Evolutionary conservation across 2,797 vertebrate genomes (phyloP).

Genomic region (Arnoldichthys spilopterus): DNA sequence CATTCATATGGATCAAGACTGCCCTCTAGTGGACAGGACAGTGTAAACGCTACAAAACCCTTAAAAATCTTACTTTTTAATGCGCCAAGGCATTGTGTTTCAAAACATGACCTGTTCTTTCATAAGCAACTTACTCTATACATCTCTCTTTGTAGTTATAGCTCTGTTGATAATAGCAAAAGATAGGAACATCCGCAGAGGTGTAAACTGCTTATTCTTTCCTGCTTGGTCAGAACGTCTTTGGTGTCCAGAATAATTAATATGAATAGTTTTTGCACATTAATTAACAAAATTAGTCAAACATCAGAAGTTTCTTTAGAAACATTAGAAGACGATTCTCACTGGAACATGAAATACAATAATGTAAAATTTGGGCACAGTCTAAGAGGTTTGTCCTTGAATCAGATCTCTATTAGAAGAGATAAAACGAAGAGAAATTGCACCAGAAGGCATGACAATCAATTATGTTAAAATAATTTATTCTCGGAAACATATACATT

Average conservation of each 20-base stretch:
- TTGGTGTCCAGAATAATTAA: not conserved
- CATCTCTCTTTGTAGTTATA: not conserved
- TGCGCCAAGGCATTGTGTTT: not conserved
- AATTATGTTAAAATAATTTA: conserved; percentile 78
- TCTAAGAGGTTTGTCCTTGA: not conserved
- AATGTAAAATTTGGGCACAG: not conserved
- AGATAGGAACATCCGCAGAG: not conserved
- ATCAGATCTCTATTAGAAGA: not conserved
- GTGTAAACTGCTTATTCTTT: not conserved
- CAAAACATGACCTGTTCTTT: not conserved
- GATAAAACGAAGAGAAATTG: not conserved
- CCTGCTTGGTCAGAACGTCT: not conserved
- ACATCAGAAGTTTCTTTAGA: not conserved
- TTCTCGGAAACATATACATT: conserved; percentile 72
- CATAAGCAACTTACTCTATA: not conserved
- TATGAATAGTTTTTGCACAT: not conserved
- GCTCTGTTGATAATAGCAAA: not conserved
- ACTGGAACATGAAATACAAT: no score
- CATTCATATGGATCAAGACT: conserved; percentile 17
- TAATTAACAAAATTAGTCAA: not conserved
- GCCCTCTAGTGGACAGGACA: conserved; percentile 36
- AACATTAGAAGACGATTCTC: not conserved
- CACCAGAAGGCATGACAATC: not conserved
- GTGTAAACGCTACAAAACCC: not conserved
- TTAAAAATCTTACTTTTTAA: not conserved